phyloP scores from a whole-genome alignment of 2,797 vertebrate genomes.

The Prunella strophiata region DNA sequence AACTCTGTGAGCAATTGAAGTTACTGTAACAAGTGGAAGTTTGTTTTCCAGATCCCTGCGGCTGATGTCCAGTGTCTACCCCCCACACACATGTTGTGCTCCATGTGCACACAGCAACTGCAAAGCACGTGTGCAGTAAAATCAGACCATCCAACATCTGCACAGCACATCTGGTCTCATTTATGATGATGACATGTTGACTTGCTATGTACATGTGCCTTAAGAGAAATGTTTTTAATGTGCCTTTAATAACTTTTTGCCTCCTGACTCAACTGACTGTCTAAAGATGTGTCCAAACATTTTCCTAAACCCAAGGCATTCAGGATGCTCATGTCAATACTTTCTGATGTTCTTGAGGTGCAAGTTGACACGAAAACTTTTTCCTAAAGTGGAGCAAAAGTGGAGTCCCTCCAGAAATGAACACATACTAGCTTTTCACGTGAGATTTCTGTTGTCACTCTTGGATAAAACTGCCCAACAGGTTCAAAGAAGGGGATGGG shows the following conservation, averaged over 20 bases:
- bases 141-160: slow-evolving; percentile 12
- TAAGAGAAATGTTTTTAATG: neutral
- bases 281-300: neutral
- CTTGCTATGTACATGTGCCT: neutral
- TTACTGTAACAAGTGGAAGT: slow-evolving; percentile 2
- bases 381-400: neutral
- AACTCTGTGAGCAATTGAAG: neutral
- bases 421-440: neutral
- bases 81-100: neutral
- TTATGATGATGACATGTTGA: neutral
- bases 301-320: neutral
- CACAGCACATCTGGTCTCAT: neutral
- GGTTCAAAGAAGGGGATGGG: neutral
- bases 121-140: neutral
- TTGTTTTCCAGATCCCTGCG: slow-evolving; percentile 2
- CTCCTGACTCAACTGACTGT: neutral
- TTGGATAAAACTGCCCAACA: neutral
- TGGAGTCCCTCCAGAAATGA: neutral
- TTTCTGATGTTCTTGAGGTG: neutral
- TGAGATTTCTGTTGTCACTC: neutral
- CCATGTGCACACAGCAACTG: neutral
- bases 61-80: neutral
- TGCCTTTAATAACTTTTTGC: neutral
- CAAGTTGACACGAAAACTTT: neutral
- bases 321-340: neutral